A percentile compares a stretch with the other conserved stretches of the same genome.
phyloP scores from a whole-genome alignment of 2,888 invertebrate genomes.

The Caenorhabditis afra region DNA sequence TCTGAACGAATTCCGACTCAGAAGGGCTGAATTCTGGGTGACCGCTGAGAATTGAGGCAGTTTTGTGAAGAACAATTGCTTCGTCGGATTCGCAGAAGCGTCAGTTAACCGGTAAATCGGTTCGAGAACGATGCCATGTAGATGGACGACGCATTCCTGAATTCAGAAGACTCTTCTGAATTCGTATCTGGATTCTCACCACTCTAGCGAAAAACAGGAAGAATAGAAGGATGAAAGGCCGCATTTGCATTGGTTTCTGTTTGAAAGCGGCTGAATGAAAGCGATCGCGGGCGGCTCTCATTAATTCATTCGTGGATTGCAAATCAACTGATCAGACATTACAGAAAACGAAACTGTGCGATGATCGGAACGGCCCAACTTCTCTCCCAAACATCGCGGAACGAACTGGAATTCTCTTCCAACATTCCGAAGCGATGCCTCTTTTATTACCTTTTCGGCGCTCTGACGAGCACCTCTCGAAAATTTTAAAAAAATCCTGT shows the following conservation, averaged over 20 bases:
- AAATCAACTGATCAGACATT: conserved; percentile 7
- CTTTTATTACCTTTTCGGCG: background rate
- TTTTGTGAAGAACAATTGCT: conserved; percentile 27
- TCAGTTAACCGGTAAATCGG: conserved; percentile 34
- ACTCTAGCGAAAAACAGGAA: background rate
- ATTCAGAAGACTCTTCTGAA: background rate
- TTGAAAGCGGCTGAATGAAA: too few species aligned
- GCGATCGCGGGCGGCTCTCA: background rate
- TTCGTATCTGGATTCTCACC: background rate
- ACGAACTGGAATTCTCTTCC: too few species aligned
- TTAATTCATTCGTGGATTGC: conserved; percentile 11
- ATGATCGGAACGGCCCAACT: background rate
- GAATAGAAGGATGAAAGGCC: background rate
- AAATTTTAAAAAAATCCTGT: background rate
- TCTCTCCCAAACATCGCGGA: too few species aligned
- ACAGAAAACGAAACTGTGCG: background rate
- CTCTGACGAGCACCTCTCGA: conserved; percentile 1
- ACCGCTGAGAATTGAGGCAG: conserved; percentile 14
- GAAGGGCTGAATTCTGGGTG: conserved; percentile 8
- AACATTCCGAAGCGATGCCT: too few species aligned
- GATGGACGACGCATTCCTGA: conserved; percentile 23
- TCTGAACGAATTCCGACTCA: conserved; percentile 8
- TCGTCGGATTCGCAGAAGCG: conserved; percentile 16
- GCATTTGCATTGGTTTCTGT: background rate
- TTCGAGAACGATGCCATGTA: conserved; percentile 22